phyloP scores from a whole-genome alignment of 64 coral and sea anemone genomes.

The Orbicella faveolata region DNA sequence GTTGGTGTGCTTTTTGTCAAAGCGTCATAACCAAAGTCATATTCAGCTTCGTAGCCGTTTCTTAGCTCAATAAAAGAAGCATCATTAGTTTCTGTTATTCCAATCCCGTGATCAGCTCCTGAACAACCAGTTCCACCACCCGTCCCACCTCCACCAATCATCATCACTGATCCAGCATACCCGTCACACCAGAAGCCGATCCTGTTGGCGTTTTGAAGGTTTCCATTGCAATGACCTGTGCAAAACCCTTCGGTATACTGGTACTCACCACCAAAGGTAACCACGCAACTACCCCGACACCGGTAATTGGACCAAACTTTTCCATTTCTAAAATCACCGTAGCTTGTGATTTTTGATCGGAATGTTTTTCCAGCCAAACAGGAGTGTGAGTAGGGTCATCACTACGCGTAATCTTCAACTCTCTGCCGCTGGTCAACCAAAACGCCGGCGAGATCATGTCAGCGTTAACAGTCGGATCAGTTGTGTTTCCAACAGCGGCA shows the following conservation, averaged over 20 bases:
- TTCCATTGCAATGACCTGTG: not conserved
- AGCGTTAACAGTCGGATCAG: not conserved
- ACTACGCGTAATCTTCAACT: slow-evolving; percentile 44
- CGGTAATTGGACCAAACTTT: not conserved
- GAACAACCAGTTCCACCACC: not conserved
- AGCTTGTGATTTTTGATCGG: slow-evolving; percentile 14
- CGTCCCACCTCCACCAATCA: not conserved
- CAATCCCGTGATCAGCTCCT: slow-evolving; percentile 32
- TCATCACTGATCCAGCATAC: not conserved
- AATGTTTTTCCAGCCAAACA: slow-evolving; percentile 18
- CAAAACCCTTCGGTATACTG: not conserved
- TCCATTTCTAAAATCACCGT: not conserved
- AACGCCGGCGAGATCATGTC: slow-evolving; percentile 18
- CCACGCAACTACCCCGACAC: not conserved
- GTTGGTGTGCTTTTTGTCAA: too few species aligned
- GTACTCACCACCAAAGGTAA: slow-evolving; percentile 13
- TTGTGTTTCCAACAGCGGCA: not conserved
- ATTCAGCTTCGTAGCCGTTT: not conserved
- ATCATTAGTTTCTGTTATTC: not conserved
- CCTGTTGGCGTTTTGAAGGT: not conserved
- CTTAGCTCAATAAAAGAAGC: not conserved
- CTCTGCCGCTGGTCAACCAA: slow-evolving; percentile 7
- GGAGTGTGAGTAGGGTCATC: slow-evolving; percentile 17
- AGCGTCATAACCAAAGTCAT: not conserved
- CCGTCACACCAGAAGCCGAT: slow-evolving; percentile 3